Evolutionary conservation across 2,888 invertebrate species (phyloP).

Genomic region (Oxycera nigricornis): DNA sequence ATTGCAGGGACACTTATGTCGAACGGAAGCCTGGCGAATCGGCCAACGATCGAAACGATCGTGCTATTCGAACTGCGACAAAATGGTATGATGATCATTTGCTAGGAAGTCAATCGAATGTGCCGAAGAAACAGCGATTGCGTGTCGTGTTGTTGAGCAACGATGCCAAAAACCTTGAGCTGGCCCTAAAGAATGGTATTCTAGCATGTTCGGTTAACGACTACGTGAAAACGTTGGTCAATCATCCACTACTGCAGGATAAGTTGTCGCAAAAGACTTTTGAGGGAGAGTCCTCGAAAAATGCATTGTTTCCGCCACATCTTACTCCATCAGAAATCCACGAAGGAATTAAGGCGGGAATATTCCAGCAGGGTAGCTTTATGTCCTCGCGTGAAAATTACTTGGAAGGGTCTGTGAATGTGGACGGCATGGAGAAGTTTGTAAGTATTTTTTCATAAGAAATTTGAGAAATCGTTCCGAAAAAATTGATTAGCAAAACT

Average conservation of each 20-base stretch:
- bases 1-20: constrained; percentile 82
- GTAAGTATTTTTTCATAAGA: constrained; percentile 65
- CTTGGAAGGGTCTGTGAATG: constrained; percentile 86
- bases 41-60: constrained; percentile 89
- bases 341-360: constrained; percentile 78
- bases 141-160: constrained; percentile 82
- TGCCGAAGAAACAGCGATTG: constrained; percentile 57
- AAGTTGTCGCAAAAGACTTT: constrained; percentile 77
- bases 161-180: constrained; percentile 77
- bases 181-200: constrained; percentile 75
- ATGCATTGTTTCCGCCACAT: constrained; percentile 84
- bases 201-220: constrained; percentile 70
- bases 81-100: constrained; percentile 86
- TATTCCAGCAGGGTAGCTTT: constrained; percentile 80
- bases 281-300: constrained; percentile 66
- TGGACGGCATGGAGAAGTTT: constrained; percentile 79
- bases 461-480: constrained; percentile 37
- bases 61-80: constrained; percentile 83
- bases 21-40: constrained; percentile 82
- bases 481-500: no score
- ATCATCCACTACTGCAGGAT: constrained; percentile 76
- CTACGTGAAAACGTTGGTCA: constrained; percentile 77
- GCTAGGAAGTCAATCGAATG: constrained; percentile 53
- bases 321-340: constrained; percentile 79
- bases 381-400: constrained; percentile 92